Evolutionary conservation across 2,797 vertebrate genomes (phyloP), one percentile per base, ranked within the genome.

Genomic region (Micropoecilia bifurca): DNA sequence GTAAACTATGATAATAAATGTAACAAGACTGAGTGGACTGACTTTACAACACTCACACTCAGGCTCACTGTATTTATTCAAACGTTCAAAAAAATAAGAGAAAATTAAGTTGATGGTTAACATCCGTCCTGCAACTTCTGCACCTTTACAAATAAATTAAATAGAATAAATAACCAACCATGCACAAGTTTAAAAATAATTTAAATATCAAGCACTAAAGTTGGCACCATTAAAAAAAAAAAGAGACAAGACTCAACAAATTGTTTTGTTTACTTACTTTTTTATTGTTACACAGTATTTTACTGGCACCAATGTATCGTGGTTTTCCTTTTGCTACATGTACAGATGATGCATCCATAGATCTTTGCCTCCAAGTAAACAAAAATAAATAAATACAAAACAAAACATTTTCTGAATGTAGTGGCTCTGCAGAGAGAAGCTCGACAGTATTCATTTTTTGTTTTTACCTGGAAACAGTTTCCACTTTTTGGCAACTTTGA

Each of bases 301-400:
- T 87, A 93, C 91, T 95, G 95, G 94, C 93, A 95, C 88, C 93
- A 91, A 83, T 87, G 91, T 91, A 88, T 93, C 63, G 75, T 90
- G 89, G 87, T 91, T 93, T 94, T 91, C 88, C 61, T 89, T 95
- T 94, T 95, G 95, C 95, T 96, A 96, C 95, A 95, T 95, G 91
- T 94, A 95, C 92, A 93, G 87, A 94, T 93, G 94, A 95, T 87
- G 88, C 85, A 86, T 86, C 90, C 87, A 89, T n/a, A n/a, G n/a
- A n/a, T 93, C 88, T 88, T 92, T 90, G 94, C 85, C 91, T 93
- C 83, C 92, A 92, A 93, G 90, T 93, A 93, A 93, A 88, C 81
- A 91, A 93, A 94, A 94, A 94, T 93, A 93, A 93, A 95, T 94
- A 95, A 93, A 94, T 92, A 92, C 83, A 94, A 95, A 93, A 91